These are phyloP conservation scores for Dipodomys spectabilis DNA, from an alignment of 2,113 vertebrate genomes.

Conservation along the genomic window DNA sequence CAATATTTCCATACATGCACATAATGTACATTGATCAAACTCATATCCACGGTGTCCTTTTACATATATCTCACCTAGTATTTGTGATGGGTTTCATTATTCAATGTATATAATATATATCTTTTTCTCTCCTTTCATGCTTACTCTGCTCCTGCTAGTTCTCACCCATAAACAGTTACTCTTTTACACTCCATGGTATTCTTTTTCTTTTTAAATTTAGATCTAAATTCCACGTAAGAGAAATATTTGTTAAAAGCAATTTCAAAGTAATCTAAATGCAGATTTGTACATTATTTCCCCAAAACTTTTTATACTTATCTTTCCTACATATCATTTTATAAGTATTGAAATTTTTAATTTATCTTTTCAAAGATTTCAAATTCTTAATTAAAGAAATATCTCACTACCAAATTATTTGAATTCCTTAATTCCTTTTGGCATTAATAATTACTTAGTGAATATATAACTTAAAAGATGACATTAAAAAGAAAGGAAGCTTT, in stretches of 20 bases:
- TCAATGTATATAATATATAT: too few relatives aligned
- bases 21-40: too few relatives aligned
- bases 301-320: neutral
- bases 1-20: neutral
- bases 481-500: neutral
- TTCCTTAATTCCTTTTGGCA: neutral
- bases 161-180: too few relatives aligned
- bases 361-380: slow-evolving; percentile 48
- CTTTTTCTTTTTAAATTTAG: too few relatives aligned
- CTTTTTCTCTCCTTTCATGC: too few relatives aligned
- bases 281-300: neutral
- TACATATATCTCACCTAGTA: too few relatives aligned
- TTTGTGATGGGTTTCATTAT: too few relatives aligned
- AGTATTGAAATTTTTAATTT: neutral
- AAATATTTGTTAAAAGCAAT: neutral
- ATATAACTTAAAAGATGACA: slow-evolving; percentile 27
- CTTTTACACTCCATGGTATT: too few relatives aligned
- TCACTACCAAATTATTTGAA: slow-evolving; percentile 4
- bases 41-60: too few relatives aligned
- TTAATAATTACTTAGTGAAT: slow-evolving; percentile 2
- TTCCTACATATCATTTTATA: neutral
- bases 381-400: neutral
- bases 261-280: slow-evolving; percentile 22
- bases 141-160: too few relatives aligned
- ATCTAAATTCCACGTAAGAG: too few relatives aligned